Evolutionary conservation across 2,113 vertebrate species (phyloP).

Genomic region (Mirza zaza): DNA sequence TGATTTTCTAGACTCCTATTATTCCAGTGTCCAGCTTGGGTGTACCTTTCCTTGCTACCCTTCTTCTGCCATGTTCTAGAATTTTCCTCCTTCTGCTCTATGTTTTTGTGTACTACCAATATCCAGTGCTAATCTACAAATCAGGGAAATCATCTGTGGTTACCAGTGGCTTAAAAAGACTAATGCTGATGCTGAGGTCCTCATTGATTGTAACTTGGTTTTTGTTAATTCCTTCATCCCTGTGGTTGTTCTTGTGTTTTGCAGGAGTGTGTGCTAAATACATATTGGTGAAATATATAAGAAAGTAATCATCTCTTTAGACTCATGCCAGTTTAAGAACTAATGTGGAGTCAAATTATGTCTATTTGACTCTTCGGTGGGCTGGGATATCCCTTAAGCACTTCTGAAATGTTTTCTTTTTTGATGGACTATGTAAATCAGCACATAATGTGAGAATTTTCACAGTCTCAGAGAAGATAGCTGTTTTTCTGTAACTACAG

Average conservation of each 20-base stretch:
- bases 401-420: neutral
- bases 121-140: neutral
- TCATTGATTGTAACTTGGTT: neutral
- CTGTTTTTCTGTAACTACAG: neutral
- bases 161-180: neutral
- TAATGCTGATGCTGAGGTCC: neutral
- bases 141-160: neutral
- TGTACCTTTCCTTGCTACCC: neutral
- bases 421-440: neutral
- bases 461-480: neutral
- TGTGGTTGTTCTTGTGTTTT: neutral
- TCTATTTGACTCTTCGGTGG: neutral
- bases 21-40: fast-evolving
- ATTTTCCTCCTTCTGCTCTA: neutral
- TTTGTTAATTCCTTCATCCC: neutral
- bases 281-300: neutral
- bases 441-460: neutral
- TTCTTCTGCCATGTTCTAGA: neutral
- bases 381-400: neutral
- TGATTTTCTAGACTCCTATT: neutral
- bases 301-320: neutral
- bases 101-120: neutral
- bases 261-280: neutral
- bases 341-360: neutral
- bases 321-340: neutral